These are phyloP conservation scores for Mechanitis mazaeus DNA, from an alignment of 2,888 invertebrate species.

Conservation along the genomic window DNA sequence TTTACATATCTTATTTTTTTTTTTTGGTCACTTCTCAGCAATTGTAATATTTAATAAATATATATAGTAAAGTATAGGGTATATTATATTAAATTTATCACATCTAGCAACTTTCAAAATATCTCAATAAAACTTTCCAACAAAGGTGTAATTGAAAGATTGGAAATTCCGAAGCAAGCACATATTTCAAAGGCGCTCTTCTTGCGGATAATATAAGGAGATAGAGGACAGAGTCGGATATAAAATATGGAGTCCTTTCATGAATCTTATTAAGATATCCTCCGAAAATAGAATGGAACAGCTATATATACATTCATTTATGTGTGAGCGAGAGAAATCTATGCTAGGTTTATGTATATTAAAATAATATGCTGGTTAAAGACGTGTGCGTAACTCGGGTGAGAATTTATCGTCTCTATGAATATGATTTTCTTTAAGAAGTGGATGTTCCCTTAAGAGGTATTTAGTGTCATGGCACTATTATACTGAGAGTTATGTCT, in stretches of 20 bases:
- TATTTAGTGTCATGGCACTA: constrained; percentile 53
- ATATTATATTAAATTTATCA: constrained; percentile 4
- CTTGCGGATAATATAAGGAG: constrained; percentile 76
- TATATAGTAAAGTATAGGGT: no score
- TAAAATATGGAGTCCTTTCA: constrained; percentile 90
- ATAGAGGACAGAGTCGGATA: constrained; percentile 80
- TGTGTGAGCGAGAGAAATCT: constrained; percentile 38
- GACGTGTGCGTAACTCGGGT: constrained; percentile 57
- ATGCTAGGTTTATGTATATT: constrained; percentile 70
- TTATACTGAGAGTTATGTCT: constrained; percentile 32
- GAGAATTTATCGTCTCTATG: constrained; percentile 72
- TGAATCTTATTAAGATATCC: constrained; percentile 90
- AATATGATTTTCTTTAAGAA: constrained; percentile 74
- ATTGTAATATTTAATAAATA: no score
- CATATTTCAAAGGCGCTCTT: constrained; percentile 72
- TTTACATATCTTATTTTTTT: no score
- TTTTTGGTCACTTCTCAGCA: no score
- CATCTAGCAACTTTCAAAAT: constrained; percentile 23
- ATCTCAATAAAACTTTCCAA: constrained; percentile 45
- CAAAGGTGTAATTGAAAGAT: constrained; percentile 75
- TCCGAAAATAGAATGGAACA: constrained; percentile 73
- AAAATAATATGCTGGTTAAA: constrained; percentile 74
- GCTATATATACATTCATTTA: constrained; percentile 34
- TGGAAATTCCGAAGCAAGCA: constrained; percentile 73
- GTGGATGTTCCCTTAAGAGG: constrained; percentile 60